phyloP scores from a whole-genome alignment of 2,113 vertebrate genomes.

The Peromyscus polionotus region DNA sequence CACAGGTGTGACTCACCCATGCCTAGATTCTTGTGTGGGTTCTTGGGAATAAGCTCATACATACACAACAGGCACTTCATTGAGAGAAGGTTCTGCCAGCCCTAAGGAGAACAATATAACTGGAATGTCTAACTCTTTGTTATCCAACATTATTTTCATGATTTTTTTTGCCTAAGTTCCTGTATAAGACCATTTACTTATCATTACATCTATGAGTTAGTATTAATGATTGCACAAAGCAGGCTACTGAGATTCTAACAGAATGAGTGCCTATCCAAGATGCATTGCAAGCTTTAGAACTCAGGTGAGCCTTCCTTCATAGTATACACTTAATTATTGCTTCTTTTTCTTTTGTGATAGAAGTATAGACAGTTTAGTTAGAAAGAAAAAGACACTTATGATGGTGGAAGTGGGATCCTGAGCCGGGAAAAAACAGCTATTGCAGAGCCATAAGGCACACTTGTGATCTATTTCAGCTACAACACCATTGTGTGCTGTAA shows the following conservation, averaged over 20 bases:
- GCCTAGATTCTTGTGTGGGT: not conserved
- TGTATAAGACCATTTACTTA: not conserved
- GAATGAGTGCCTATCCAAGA: not conserved
- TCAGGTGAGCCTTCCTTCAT: not conserved
- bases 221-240: not conserved
- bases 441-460: not conserved
- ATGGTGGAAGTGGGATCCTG: not conserved
- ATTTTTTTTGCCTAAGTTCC: not conserved
- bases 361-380: not conserved
- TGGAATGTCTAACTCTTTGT: not conserved
- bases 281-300: not conserved
- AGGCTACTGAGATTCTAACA: not conserved
- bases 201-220: not conserved
- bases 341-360: not conserved
- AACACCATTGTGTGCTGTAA: not conserved
- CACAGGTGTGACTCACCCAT: not conserved
- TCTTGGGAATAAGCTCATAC: not conserved
- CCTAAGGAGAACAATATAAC: not conserved
- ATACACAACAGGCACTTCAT: too few species aligned
- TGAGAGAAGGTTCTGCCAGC: too few species aligned
- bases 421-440: not conserved
- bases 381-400: not conserved
- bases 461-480: not conserved
- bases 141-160: not conserved
- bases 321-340: not conserved